Percentiles rank a stretch among this genome's conserved stretches.
These are phyloP conservation scores for Pedionomus torquatus DNA, from an alignment of 2,113 vertebrate species.

Conservation along the genomic window DNA sequence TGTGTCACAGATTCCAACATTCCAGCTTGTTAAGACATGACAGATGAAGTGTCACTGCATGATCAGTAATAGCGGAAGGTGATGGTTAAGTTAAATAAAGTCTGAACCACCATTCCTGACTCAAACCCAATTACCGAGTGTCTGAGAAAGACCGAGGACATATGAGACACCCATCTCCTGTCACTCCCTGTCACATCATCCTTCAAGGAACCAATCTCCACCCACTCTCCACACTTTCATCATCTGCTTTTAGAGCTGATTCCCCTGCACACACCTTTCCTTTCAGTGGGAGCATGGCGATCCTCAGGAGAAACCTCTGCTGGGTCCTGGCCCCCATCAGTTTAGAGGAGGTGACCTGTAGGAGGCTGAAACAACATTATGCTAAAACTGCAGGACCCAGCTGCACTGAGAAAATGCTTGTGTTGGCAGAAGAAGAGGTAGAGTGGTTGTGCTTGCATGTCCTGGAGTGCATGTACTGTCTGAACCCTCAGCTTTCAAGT, in stretches of 20 bases:
- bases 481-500: background rate
- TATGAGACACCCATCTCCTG: background rate
- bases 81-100: background rate
- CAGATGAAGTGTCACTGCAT: background rate
- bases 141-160: background rate
- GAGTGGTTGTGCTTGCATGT: background rate
- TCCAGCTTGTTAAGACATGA: background rate
- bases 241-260: background rate
- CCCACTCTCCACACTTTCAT: background rate
- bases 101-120: background rate
- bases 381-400: background rate
- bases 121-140: background rate
- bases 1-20: background rate
- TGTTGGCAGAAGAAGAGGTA: background rate
- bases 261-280: background rate
- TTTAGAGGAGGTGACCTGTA: background rate
- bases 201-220: background rate
- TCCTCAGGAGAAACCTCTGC: background rate
- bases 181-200: background rate
- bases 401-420: background rate
- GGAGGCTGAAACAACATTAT: background rate
- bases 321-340: background rate
- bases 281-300: background rate
- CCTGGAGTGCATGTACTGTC: background rate
- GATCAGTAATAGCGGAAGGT: background rate